Base-by-base conservation (phyloP, 2,888 invertebrate species). In the Aphodius granarius region DNA sequence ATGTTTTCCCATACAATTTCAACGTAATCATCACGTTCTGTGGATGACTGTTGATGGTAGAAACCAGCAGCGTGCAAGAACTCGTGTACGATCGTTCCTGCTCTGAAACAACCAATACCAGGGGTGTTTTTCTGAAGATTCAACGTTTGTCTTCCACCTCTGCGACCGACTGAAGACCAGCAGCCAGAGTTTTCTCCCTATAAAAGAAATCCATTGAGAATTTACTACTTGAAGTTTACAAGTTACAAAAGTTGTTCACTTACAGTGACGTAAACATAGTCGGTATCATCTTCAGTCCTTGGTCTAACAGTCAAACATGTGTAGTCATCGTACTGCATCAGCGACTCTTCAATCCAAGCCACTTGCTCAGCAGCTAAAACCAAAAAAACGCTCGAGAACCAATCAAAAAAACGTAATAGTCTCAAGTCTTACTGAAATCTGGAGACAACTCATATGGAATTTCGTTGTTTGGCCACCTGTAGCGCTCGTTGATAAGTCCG, bases 31-130 rank as follows among this genome's bases (percentile, higher is more conserved):
- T 95, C 95, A 78, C 96, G 90, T 85, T 95, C 92, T n/a, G 91
- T 91, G 19, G 94, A 90, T 82, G 93, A 94, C 84, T 95, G 95
- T 87, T 95, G 95, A 83, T 96, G 95, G 84, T 93, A 94, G 86
- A 95, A 95, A 0, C 95, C 95, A 1, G 94, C 85, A 0, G 94
- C 92, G 83, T 95, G 95, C 81, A 95, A 89, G 84, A 95, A 89
- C 85, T 95, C 95, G 83, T 96, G 94, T 5, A 93, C 90, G 3
- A 94, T 89, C 6, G 92, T 92, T 17, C 94, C 92, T 76, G 90
- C 89, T 20, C 85, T 87, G 75, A 92, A 89, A 82, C 92, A 92
- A 22, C 89, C 89, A 17, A 88, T 88, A 0, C 89, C 87, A 0
- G 88, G 89, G 13, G 64, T 15, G 21, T 68, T 72, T 16, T 43